Evolutionary conservation across 64 coral and sea anemone species (phyloP), one percentile per base, ranked within the genome.

Genomic region (Cladopsammia gracilis): DNA sequence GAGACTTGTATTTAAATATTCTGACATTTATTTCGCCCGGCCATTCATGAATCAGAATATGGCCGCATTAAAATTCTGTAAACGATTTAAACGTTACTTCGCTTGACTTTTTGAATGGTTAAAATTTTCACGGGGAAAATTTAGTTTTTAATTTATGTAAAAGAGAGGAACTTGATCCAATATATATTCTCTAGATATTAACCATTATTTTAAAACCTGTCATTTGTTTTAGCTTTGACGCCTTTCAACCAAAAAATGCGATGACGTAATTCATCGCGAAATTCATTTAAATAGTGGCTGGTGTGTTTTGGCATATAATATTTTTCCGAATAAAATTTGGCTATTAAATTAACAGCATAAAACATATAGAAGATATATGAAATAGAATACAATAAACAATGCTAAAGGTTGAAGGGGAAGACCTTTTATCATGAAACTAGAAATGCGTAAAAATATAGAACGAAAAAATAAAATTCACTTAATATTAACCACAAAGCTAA

Each of bases 401-500:
- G 72, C 18, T 19, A 34, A 9, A 48, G 47, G 19, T 47, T 48
- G 72, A 48, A 48, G 7, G 4, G 45, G 47, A 47, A 7, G 15
- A 48, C 34, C 20, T 48, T 48, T 83, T 18, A 48, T 6, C 2
- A 5, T 24, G 51, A 25, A 64, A 84, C 43, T 49, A 25, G 2
- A 18, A 18, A 60, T 3, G 42, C 43, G 25, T 14, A 45, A 73
- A 73, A 47, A 20, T 61, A 64, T 60, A 26, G 50, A 26, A 6
- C 4, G 16, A n/a, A 82, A 75, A 7, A 16, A 48, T 16, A 48
- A 47, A 75, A 48, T 75, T 75, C 13, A 48, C 10, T 75, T 7
- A 67, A 84, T 67, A 12, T 50, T 84, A 67, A 84, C 61, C 66
- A 5, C 59, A 25, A 84, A 22, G 19, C 44, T 22, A 84, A 84